Conservation (phyloP, 2,113 vertebrate species). For the Eurystomus gularis region DNA sequence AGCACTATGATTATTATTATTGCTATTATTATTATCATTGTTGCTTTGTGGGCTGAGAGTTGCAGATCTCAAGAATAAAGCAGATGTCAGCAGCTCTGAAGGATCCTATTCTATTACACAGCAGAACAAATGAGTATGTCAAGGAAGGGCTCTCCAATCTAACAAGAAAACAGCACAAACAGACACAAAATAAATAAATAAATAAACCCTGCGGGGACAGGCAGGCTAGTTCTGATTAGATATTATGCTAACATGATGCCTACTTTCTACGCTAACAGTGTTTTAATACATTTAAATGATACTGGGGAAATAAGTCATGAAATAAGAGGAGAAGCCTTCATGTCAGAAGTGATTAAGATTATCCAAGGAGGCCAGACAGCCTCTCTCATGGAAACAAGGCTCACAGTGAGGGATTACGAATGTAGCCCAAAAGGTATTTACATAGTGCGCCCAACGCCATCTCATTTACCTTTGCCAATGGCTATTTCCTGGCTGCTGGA, state of each 20-base stretch:
- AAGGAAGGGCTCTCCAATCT: slow-evolving; percentile 70
- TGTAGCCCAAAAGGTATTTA: slow-evolving; percentile 3
- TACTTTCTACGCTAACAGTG: slow-evolving; percentile 68
- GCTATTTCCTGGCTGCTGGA: background rate
- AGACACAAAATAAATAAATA: slow-evolving; percentile 77
- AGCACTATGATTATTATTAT: slow-evolving; percentile 62
- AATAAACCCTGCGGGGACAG: slow-evolving; percentile 72
- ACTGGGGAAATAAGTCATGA: slow-evolving; percentile 66
- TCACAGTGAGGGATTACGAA: background rate
- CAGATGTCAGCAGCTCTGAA: slow-evolving; percentile 76
- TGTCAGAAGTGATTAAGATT: slow-evolving; percentile 69
- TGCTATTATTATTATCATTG: slow-evolving; percentile 67
- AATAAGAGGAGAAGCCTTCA: slow-evolving; percentile 40
- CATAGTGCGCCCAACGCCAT: background rate
- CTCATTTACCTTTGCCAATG: background rate
- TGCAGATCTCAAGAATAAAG: slow-evolving; percentile 72
- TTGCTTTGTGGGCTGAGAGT: slow-evolving; percentile 67
- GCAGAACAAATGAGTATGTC: slow-evolving; percentile 80
- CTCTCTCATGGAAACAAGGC: background rate
- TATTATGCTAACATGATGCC: slow-evolving; percentile 76
- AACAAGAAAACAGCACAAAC: slow-evolving; percentile 76
- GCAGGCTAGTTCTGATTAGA: slow-evolving; percentile 74
- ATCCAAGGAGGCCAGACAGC: slow-evolving; percentile 17
- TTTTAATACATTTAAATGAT: slow-evolving; percentile 76
- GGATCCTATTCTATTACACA: slow-evolving; percentile 73